Conservation (phyloP, 1,140 invertebrate genomes). For the Caenorhabditis remanei region DNA sequence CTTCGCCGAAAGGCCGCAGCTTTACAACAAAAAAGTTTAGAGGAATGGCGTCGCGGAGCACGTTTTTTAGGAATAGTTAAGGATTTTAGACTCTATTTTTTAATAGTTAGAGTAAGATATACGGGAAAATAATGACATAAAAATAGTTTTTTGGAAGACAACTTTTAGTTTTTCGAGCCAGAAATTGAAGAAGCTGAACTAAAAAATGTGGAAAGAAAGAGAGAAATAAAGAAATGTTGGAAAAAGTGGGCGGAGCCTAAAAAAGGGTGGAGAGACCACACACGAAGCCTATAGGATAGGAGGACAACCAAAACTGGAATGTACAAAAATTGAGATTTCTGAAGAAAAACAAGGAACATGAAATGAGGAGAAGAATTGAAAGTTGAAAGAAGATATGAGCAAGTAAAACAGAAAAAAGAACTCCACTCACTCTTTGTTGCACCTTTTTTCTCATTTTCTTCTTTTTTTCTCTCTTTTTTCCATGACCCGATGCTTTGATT, state of each 20-base stretch:
- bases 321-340: background rate
- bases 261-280: constrained; percentile 9
- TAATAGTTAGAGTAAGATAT: background rate
- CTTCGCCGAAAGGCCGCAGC: constrained; percentile 37
- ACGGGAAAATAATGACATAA: background rate
- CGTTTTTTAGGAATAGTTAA: background rate
- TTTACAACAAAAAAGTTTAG: constrained; percentile 47
- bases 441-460: constrained; percentile 16
- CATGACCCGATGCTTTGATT: background rate
- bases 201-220: background rate
- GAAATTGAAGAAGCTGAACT: background rate
- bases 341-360: background rate
- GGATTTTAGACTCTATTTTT: no score
- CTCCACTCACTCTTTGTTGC: background rate
- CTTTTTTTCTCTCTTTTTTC: background rate
- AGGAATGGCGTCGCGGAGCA: background rate
- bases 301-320: background rate
- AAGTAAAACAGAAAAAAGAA: background rate
- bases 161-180: background rate
- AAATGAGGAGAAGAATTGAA: background rate
- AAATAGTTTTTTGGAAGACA: background rate
- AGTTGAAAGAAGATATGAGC: constrained; percentile 49
- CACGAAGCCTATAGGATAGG: background rate
- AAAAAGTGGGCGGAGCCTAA: background rate
- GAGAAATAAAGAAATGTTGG: background rate